Evolutionary conservation across 2,797 vertebrate species (phyloP).

Genomic region (Malacoraja senta): DNA sequence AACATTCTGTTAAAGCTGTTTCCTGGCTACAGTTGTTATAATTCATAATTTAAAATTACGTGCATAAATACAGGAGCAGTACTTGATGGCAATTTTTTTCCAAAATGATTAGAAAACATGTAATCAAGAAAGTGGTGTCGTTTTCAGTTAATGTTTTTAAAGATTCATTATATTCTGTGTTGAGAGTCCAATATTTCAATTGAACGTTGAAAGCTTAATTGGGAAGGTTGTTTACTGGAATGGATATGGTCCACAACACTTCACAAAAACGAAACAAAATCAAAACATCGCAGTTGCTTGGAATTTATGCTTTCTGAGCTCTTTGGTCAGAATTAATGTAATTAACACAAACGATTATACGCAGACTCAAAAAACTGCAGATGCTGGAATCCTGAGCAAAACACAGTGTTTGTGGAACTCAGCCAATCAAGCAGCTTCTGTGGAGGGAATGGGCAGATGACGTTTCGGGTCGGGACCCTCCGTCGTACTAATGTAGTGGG

Average conservation of each 20-base stretch:
- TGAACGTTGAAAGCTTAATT: background rate
- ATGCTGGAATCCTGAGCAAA: no score
- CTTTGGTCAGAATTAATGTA: background rate
- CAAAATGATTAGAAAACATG: constrained; percentile 9
- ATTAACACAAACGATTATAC: background rate
- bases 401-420: no score
- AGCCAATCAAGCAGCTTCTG: no score
- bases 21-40: background rate
- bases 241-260: background rate
- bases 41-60: background rate
- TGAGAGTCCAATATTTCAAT: background rate
- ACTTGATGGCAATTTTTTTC: background rate
- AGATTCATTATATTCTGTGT: background rate
- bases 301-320: background rate
- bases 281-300: background rate
- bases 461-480: no score
- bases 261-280: background rate
- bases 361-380: no score
- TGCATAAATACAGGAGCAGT: background rate
- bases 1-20: background rate
- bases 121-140: no score
- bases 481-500: no score
- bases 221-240: background rate
- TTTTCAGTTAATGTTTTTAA: no score
- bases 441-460: no score